Conservation (phyloP, 92 coral and sea anemone species). For the Virgularia gustaviana region DNA sequence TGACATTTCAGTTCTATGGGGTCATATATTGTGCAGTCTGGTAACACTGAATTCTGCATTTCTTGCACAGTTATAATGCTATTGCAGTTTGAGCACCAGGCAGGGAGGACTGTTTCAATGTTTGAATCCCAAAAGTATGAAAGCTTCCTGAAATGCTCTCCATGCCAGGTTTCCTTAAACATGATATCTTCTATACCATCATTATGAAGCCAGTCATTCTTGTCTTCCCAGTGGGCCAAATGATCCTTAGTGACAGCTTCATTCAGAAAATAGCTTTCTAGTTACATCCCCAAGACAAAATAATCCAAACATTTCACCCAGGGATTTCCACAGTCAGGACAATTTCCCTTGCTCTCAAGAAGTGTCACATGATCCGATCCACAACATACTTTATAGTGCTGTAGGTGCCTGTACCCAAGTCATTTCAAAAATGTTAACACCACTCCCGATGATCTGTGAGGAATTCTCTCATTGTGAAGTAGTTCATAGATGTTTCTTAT, state of each 20-base stretch:
- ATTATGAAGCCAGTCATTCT: slow-evolving; percentile 51
- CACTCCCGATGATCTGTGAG: slow-evolving; percentile 49
- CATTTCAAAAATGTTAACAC: slow-evolving; percentile 46
- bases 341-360: slow-evolving; percentile 30
- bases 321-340: slow-evolving; percentile 55
- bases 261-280: slow-evolving; percentile 50
- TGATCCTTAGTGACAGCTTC: slow-evolving; percentile 31
- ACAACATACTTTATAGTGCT: slow-evolving; percentile 59
- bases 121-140: slow-evolving; percentile 61
- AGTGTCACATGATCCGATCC: slow-evolving; percentile 47
- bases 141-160: slow-evolving; percentile 51
- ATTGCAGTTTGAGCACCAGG: slow-evolving; percentile 56
- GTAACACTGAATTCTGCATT: slow-evolving; percentile 16
- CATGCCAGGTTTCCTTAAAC: slow-evolving; percentile 60
- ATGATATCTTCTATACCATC: neutral
- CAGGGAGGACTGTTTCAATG: slow-evolving; percentile 45
- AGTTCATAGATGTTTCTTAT: slow-evolving; percentile 51
- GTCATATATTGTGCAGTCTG: slow-evolving; percentile 15
- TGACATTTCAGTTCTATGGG: slow-evolving; percentile 39
- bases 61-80: slow-evolving; percentile 45
- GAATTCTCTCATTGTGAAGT: slow-evolving; percentile 49
- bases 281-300: slow-evolving; percentile 55
- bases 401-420: slow-evolving; percentile 54
- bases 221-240: slow-evolving; percentile 57
- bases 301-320: slow-evolving; percentile 49